These are phyloP conservation scores for Haliaeetus leucogaster DNA, from an alignment of 2,113 vertebrate species.

Conservation along the genomic window DNA sequence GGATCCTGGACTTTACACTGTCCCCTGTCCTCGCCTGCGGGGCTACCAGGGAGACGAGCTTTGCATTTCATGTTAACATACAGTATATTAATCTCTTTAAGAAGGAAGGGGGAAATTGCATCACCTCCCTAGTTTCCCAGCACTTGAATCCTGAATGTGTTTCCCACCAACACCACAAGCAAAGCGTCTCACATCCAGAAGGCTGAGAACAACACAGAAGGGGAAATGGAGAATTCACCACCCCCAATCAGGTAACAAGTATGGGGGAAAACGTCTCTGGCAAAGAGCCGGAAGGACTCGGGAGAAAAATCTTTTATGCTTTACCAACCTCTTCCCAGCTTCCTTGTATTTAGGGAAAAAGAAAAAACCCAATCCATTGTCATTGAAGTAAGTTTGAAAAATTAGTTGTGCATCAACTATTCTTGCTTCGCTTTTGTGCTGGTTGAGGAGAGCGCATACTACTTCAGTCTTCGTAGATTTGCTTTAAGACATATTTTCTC, in stretches of 20 bases:
- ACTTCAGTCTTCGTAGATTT: not conserved
- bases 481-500: not conserved
- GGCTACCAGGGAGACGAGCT: not conserved
- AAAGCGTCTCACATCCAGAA: not conserved
- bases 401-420: not conserved
- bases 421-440: not conserved
- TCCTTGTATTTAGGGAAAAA: not conserved
- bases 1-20: not conserved
- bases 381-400: not conserved
- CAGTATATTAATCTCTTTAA: not conserved
- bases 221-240: not conserved
- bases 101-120: not conserved
- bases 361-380: no score
- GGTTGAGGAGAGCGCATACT: not conserved
- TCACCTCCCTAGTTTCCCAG: not conserved
- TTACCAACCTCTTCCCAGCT: not conserved
- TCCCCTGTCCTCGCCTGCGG: accelerated
- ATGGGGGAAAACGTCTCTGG: not conserved
- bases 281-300: not conserved
- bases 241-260: not conserved
- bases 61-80: not conserved
- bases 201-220: not conserved
- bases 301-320: not conserved
- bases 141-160: not conserved
- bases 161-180: not conserved